phyloP scores from a whole-genome alignment of 2,113 vertebrate genomes.

The Merops nubicus region DNA sequence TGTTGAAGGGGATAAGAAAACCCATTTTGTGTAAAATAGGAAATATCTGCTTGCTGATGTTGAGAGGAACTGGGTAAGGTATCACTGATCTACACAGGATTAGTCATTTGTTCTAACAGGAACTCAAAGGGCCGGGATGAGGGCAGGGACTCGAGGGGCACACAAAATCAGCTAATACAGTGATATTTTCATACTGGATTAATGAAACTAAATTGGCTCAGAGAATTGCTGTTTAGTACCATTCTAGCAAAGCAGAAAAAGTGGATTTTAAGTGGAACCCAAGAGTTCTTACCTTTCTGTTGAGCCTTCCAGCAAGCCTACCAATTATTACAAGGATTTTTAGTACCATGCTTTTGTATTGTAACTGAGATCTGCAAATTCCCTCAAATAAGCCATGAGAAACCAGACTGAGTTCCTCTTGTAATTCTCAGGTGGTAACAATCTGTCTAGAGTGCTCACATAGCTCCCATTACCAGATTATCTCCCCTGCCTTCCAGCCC shows the following conservation, averaged over 20 bases:
- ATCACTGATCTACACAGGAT: not conserved
- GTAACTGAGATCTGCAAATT: not conserved
- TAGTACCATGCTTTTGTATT: not conserved
- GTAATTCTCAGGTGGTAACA: not conserved
- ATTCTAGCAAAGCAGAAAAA: not conserved
- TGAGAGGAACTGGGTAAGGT: not conserved
- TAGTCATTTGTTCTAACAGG: not conserved
- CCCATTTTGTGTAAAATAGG: not conserved
- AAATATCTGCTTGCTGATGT: not conserved
- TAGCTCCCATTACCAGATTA: not conserved
- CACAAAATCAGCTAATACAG: not conserved
- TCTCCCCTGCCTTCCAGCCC: not conserved
- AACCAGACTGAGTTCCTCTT: not conserved
- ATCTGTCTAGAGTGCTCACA: not conserved
- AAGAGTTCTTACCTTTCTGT: not conserved
- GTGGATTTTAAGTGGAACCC: not conserved
- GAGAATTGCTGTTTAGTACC: not conserved
- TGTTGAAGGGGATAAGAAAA: not conserved
- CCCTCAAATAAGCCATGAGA: not conserved
- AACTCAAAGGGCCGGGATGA: fast-evolving
- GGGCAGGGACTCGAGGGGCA: not conserved
- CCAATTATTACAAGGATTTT: not conserved
- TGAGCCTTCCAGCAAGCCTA: not conserved
- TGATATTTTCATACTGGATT: not conserved
- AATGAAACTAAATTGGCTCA: not conserved